Base-by-base conservation (phyloP, 2,888 invertebrate genomes). In the Arctia plantaginis region DNA sequence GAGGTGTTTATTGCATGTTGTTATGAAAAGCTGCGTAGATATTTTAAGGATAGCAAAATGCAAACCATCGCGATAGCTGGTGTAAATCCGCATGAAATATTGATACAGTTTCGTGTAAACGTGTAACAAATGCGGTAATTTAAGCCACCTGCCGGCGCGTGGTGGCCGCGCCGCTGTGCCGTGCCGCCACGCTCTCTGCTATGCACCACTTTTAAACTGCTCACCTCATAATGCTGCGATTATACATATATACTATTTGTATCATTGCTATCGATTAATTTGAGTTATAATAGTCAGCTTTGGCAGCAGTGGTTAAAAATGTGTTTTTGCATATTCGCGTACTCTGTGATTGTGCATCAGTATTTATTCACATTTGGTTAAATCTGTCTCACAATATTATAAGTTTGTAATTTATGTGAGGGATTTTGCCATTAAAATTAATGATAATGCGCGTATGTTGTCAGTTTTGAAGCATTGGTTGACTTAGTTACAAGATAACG, bases 71-170 rank as follows among this genome's bases (percentile, higher is more conserved):
- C 93, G 91, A 94, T 94, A 90, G 93, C 91, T 92, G 86, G 93
- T 93, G 94, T 94, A 95, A 95, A 95, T 95, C 94, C 94, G 92
- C 92, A 93, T 95, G 95, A 95, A 94, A 95, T 95, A 95, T 95
- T 95, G 95, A 95, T 95, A 95, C 95, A 95, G 95, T 95, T 95
- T 94, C 93, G 94, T 94, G 95, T 95, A 95, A 95, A 95, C 95
- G 95, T 94, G 95, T 95, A 95, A 95, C 95, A 95, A 95, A 95
- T 95, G 95, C 93, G 95, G 95, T 95, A 95, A 95, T 95, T 95
- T 92, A 90, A 93, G 91, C 91, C 95, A 95, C 95, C 95, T 95
- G 95, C 91, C 90, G 89, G 88, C 88, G 87, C 84, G 84, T 85
- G 88, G 84, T 86, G 88, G 87, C 89, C 87, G 86, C 87, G 86